Evolutionary conservation across 2,797 vertebrate genomes (phyloP).

Genomic region (Vireo griseus): DNA sequence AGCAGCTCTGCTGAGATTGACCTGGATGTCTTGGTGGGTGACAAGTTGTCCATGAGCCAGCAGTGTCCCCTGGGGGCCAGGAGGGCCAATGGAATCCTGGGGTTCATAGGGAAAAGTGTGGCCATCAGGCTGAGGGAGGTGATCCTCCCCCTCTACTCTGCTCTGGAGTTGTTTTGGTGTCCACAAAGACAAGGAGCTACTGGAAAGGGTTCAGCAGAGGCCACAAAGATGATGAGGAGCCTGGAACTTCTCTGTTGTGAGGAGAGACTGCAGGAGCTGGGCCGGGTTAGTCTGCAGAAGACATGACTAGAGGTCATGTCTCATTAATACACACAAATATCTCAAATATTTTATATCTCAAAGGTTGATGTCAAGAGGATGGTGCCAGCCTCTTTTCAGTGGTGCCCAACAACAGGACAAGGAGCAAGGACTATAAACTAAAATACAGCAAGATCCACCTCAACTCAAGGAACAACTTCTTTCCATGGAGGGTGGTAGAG

Average conservation of each 20-base stretch:
- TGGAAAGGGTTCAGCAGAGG: neutral
- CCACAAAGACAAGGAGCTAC: neutral
- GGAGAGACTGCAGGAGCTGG: neutral
- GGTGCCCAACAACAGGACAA: neutral
- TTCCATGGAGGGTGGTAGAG: neutral
- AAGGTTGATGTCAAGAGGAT: neutral
- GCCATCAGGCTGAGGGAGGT: fast-evolving
- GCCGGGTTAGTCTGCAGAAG: neutral
- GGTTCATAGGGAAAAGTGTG: no score
- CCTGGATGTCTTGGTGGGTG: neutral
- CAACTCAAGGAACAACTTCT: neutral
- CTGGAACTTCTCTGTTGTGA: neutral
- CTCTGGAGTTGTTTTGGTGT: neutral
- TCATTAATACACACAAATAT: neutral
- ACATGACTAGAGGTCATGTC: neutral
- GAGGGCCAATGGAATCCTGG: no score
- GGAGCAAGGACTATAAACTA: neutral
- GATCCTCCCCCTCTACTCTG: neutral
- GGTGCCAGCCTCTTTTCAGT: neutral
- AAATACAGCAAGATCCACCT: neutral
- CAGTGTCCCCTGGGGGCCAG: neutral
- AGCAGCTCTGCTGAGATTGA: neutral
- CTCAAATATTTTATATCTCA: neutral
- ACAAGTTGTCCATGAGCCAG: neutral
- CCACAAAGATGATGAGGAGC: neutral